Percentiles rank a stretch among this genome's conserved stretches.
Evolutionary conservation across 2,113 vertebrate genomes (phyloP).

Genomic region (Ariopsis seemanni): DNA sequence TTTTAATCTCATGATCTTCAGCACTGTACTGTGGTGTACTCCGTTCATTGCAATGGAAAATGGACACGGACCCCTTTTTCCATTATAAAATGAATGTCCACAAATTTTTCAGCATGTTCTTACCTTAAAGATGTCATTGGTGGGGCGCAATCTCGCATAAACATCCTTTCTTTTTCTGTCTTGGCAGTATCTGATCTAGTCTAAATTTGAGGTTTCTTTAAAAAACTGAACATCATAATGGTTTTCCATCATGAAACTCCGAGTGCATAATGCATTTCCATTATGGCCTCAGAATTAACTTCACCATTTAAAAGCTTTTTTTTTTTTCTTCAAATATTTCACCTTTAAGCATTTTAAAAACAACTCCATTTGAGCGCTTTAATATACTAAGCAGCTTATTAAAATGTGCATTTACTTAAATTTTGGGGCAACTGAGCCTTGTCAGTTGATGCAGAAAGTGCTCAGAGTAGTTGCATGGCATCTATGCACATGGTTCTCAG

Average conservation of each 20-base stretch:
- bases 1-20: neutral
- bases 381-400: neutral
- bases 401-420: neutral
- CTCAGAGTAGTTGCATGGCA: neutral
- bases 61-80: too few relatives aligned
- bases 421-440: neutral
- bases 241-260: neutral
- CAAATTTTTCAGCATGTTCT: neutral
- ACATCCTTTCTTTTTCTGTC: neutral
- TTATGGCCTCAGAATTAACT: neutral
- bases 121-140: neutral
- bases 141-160: neutral
- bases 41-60: neutral
- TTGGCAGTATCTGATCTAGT: neutral
- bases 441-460: neutral
- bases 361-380: too few relatives aligned
- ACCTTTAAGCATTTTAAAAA: too few relatives aligned
- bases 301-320: neutral
- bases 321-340: too few relatives aligned
- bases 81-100: neutral
- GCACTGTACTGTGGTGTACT: neutral
- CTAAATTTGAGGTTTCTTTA: too few relatives aligned
- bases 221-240: neutral
- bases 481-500: neutral
- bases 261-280: neutral